These are phyloP conservation scores for Stylophora pistillata DNA, from an alignment of 64 coral and sea anemone species.

Conservation along the genomic window DNA sequence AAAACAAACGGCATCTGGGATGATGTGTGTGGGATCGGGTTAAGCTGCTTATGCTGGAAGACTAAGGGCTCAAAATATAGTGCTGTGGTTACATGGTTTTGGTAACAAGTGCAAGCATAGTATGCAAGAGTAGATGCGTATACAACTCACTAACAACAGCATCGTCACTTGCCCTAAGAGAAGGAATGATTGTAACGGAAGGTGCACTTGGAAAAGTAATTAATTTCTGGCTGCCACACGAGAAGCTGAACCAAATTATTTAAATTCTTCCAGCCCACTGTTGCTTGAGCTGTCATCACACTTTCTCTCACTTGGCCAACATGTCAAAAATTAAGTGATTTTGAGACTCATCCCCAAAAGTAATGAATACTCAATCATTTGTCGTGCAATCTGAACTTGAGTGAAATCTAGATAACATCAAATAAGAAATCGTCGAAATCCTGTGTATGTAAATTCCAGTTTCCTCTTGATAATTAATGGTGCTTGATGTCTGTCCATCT, in stretches of 20 bases:
- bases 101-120: background rate
- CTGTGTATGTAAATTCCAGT: conserved; percentile 25
- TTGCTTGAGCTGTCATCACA: conserved; percentile 34
- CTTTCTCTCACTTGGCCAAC: background rate
- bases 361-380: conserved; percentile 14
- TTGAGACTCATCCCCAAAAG: background rate
- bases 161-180: too few relatives aligned
- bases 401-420: background rate
- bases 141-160: too few relatives aligned
- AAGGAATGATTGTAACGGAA: background rate
- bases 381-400: conserved; percentile 5
- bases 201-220: conserved; percentile 28
- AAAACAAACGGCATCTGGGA: background rate
- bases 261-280: conserved; percentile 13
- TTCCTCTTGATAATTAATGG: conserved; percentile 35
- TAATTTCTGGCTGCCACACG: conserved; percentile 24
- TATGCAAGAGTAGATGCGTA: too few relatives aligned
- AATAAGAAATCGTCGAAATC: background rate
- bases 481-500: conserved; percentile 10
- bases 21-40: background rate
- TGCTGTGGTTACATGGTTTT: conserved; percentile 3
- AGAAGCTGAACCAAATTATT: conserved; percentile 8
- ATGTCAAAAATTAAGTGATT: conserved; percentile 41
- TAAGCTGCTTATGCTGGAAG: background rate
- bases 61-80: background rate